Conservation (phyloP, 2,888 invertebrate species). For the Platycheirus rosarum region DNA sequence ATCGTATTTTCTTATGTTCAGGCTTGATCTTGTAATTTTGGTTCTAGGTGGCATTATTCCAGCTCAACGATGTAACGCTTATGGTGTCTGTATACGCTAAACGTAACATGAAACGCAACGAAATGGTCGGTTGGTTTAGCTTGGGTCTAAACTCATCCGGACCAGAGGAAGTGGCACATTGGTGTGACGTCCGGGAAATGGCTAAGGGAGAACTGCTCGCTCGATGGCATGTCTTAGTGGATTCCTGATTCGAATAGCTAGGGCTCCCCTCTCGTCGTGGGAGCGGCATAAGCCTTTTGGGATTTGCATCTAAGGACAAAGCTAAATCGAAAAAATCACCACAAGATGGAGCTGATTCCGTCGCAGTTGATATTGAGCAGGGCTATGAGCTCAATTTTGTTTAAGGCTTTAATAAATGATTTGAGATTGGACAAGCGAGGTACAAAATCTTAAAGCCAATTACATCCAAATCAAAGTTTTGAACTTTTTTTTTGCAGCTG, state of each 20-base stretch:
- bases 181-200: constrained; percentile 95
- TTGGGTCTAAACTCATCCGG: constrained; percentile 95
- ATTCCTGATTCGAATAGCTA: constrained; percentile 86
- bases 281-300: constrained; percentile 78
- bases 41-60: constrained; percentile 94
- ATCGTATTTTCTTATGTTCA: too few relatives aligned
- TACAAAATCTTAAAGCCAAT: constrained; percentile 39
- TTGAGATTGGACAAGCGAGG: constrained; percentile 44
- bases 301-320: constrained; percentile 80
- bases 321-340: constrained; percentile 78
- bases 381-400: constrained; percentile 82
- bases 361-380: constrained; percentile 81
- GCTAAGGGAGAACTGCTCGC: constrained; percentile 94
- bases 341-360: constrained; percentile 77
- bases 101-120: constrained; percentile 95
- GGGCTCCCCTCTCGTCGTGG: constrained; percentile 81
- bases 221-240: constrained; percentile 95
- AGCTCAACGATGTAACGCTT: constrained; percentile 96
- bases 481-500: constrained; percentile 45
- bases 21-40: not conserved
- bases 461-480: constrained; percentile 37
- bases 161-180: constrained; percentile 95
- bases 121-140: constrained; percentile 98
- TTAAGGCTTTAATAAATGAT: constrained; percentile 72
- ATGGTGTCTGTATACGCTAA: constrained; percentile 97